Evolutionary conservation across 2,113 vertebrate species (phyloP).

Genomic region (Pelodiscus sinensis): DNA sequence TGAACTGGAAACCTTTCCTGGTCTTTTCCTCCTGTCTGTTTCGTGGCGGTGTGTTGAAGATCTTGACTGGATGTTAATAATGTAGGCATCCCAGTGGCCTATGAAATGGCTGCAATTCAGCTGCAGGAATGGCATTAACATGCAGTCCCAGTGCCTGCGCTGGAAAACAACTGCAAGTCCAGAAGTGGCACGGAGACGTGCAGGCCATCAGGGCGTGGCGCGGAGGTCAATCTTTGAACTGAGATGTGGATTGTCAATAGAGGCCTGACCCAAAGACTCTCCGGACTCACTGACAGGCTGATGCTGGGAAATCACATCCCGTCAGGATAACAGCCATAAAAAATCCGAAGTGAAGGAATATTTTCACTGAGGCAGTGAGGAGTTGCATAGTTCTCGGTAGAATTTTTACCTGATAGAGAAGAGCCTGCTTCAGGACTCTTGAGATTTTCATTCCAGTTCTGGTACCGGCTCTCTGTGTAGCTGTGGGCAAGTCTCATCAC

Average conservation of each 20-base stretch:
- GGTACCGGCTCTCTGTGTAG: not conserved
- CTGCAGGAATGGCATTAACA: slow-evolving; percentile 13
- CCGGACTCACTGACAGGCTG: not conserved
- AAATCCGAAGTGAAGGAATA: not conserved
- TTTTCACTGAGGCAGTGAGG: not conserved
- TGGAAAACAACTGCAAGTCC: not conserved
- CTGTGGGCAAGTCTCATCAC: not conserved
- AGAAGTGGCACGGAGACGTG: not conserved
- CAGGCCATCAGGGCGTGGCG: not conserved
- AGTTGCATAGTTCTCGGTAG: not conserved
- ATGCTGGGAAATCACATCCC: not conserved
- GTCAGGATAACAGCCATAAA: not conserved
- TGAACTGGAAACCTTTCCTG: slow-evolving; percentile 11
- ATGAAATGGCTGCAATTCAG: not conserved
- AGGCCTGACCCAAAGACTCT: not conserved
- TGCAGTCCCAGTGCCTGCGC: not conserved
- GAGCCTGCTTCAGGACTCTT: not conserved
- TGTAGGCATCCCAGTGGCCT: slow-evolving; percentile 9
- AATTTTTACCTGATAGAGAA: not conserved
- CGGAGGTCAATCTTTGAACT: not conserved
- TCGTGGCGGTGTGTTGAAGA: slow-evolving; percentile 30
- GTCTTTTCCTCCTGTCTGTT: slow-evolving; percentile 2
- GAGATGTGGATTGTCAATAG: not conserved
- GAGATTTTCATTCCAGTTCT: not conserved
- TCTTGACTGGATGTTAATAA: slow-evolving; percentile 47